Percentiles rank a stretch among this genome's conserved stretches.
phyloP scores from a whole-genome alignment of 2,797 vertebrate species.

The Cryptoblepharus egeriae region DNA sequence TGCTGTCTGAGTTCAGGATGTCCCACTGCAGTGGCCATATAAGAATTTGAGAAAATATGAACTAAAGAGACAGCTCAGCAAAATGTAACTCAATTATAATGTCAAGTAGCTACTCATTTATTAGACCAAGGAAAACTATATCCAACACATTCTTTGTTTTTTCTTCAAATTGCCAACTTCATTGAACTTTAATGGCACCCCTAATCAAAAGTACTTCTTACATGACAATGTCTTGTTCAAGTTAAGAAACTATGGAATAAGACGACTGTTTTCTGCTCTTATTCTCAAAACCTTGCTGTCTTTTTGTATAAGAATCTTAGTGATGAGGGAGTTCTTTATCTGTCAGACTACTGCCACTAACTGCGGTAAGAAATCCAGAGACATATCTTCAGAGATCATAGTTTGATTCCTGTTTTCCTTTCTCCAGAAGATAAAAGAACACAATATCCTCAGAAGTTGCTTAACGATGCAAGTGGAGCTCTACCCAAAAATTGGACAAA shows the following conservation, averaged over 20 bases:
- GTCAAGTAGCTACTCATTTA: background rate
- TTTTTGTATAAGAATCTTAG: constrained; percentile 10
- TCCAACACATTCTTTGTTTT: background rate
- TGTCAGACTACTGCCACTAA: constrained; percentile 43
- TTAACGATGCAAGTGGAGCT: constrained; percentile 32
- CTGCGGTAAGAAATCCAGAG: constrained; percentile 39
- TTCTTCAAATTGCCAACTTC: background rate
- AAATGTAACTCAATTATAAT: no score
- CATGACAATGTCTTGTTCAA: background rate
- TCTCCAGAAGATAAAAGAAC: background rate
- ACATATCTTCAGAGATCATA: constrained; percentile 49
- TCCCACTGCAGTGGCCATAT: no score
- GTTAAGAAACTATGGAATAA: background rate
- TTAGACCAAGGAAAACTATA: background rate
- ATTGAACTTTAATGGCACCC: background rate
- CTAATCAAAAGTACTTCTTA: background rate
- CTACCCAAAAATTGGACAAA: background rate
- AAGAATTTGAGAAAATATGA: no score
- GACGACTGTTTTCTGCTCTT: background rate
- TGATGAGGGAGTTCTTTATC: constrained; percentile 29
- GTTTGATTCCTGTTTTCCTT: constrained; percentile 44
- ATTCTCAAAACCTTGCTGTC: background rate
- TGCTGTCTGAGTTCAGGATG: no score
- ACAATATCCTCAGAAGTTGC: constrained; percentile 25
- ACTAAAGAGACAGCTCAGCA: no score